phyloP scores from a whole-genome alignment of 2,888 invertebrate genomes.

The Poecilobothrus nobilitatus region DNA sequence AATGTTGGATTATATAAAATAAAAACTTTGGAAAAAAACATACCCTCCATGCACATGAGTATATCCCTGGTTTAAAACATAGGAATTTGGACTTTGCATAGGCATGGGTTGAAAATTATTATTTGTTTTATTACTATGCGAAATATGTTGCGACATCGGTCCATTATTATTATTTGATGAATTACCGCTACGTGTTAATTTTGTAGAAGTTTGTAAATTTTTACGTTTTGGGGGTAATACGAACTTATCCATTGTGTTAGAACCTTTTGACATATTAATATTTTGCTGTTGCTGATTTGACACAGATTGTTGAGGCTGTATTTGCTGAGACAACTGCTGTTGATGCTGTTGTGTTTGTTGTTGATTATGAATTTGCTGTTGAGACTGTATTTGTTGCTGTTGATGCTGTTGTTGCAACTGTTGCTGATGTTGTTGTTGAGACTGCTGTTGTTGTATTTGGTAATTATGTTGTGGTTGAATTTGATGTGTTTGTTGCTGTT shows the following conservation, averaged over 20 bases:
- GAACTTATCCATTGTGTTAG: constrained; percentile 51
- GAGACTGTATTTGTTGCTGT: constrained; percentile 22
- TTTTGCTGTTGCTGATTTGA: constrained; percentile 17
- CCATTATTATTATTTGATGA: constrained; percentile 40
- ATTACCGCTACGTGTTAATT: constrained; percentile 56
- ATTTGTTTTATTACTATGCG: constrained; percentile 24
- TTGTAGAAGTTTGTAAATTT: constrained; percentile 50
- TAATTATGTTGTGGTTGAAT: constrained; percentile 25
- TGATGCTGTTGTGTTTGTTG: constrained; percentile 30
- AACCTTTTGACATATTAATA: constrained; percentile 22
- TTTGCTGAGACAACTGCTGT: constrained; percentile 13
- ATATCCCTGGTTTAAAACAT: constrained; percentile 26
- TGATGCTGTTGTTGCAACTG: background rate
- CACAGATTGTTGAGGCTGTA: constrained; percentile 11
- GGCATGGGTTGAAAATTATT: constrained; percentile 28
- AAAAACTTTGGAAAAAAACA: background rate
- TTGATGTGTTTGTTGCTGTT: constrained; percentile 23
- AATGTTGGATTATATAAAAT: background rate
- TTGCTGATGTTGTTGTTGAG: constrained; percentile 13
- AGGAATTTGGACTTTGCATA: constrained; percentile 27
- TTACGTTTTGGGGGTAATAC: constrained; percentile 74
- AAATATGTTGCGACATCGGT: constrained; percentile 24
- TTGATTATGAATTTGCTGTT: constrained; percentile 25
- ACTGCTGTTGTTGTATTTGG: constrained; percentile 30
- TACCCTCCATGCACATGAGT: constrained; percentile 27